Percentiles rank a stretch among this genome's conserved stretches.
Evolutionary conservation across 1,140 invertebrate species (phyloP).

Genomic region (Sweltsa coloradensis): DNA sequence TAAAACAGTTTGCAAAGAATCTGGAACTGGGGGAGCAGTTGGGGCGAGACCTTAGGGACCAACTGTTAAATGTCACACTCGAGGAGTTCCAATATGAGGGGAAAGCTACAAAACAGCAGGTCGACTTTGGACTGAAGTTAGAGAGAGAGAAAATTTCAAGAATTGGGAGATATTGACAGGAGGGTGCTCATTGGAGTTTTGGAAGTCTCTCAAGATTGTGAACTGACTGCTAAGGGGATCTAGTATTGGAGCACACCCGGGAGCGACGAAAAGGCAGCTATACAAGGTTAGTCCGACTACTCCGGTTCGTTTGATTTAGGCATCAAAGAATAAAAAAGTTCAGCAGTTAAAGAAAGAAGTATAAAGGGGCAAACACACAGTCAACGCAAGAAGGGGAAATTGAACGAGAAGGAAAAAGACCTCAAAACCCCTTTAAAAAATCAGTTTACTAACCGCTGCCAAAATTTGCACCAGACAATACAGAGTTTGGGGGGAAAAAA

Average conservation of each 20-base stretch:
- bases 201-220: conserved; percentile 11
- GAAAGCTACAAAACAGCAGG: background rate
- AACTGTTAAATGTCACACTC: background rate
- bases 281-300: conserved; percentile 28
- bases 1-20: background rate
- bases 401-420: conserved; percentile 19
- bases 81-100: background rate
- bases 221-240: conserved; percentile 40
- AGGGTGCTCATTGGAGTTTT: conserved; percentile 39
- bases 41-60: conserved; percentile 1
- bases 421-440: background rate
- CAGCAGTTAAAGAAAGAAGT: conserved; percentile 19
- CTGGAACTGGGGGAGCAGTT: conserved; percentile 5
- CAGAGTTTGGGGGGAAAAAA: conserved; percentile 5
- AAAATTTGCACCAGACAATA: conserved; percentile 5
- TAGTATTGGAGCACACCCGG: conserved; percentile 46
- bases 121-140: conserved; percentile 14
- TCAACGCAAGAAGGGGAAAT: conserved; percentile 14
- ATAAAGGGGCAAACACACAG: conserved; percentile 12
- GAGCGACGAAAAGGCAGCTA: conserved; percentile 47
- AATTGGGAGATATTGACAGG: conserved; percentile 26
- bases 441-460: conserved; percentile 1
- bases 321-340: conserved; percentile 13
- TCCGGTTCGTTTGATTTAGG: conserved; percentile 14
- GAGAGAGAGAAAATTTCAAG: conserved; percentile 25